phyloP scores from a whole-genome alignment of 2,888 invertebrate genomes.

The Abscondita cerata region DNA sequence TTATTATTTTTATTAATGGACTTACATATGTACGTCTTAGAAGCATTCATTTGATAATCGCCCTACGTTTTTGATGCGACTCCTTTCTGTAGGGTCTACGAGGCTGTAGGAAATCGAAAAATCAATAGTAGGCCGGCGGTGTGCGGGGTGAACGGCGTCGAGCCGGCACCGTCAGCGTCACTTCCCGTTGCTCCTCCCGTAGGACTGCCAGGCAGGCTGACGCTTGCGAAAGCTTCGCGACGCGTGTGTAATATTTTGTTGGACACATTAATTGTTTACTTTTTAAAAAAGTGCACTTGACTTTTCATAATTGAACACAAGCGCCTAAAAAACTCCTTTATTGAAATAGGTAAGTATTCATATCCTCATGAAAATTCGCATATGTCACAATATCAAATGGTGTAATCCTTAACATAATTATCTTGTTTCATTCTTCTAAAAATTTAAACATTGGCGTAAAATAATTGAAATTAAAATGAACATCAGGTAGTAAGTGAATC shows the following conservation, averaged over 20 bases:
- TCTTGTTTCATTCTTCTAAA: too few relatives aligned
- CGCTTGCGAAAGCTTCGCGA: slow-evolving; percentile 34
- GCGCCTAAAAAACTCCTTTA: neutral
- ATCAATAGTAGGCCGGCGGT: slow-evolving; percentile 42
- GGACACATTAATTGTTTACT: slow-evolving; percentile 32
- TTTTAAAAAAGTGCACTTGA: slow-evolving; percentile 30
- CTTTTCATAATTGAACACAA: slow-evolving; percentile 4
- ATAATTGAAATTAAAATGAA: too few relatives aligned
- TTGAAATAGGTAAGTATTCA: neutral
- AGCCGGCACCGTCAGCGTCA: slow-evolving; percentile 43
- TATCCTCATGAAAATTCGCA: neutral
- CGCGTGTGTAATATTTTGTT: slow-evolving; percentile 36
- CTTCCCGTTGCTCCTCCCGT: slow-evolving; percentile 43
- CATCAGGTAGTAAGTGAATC: too few relatives aligned
- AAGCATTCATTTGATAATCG: slow-evolving; percentile 44
- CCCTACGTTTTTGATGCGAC: slow-evolving; percentile 44
- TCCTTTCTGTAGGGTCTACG: slow-evolving; percentile 45
- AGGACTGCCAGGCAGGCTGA: slow-evolving; percentile 39
- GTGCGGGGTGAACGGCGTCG: slow-evolving; percentile 41
- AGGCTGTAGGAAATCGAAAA: slow-evolving; percentile 44
- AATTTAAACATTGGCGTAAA: too few relatives aligned
- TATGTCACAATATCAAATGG: neutral
- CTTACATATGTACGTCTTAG: slow-evolving; percentile 33
- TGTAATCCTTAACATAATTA: too few relatives aligned
- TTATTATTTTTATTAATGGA: slow-evolving; percentile 7